phyloP scores from a whole-genome alignment of 2,888 invertebrate species.

The Epirrhoe tristata region DNA sequence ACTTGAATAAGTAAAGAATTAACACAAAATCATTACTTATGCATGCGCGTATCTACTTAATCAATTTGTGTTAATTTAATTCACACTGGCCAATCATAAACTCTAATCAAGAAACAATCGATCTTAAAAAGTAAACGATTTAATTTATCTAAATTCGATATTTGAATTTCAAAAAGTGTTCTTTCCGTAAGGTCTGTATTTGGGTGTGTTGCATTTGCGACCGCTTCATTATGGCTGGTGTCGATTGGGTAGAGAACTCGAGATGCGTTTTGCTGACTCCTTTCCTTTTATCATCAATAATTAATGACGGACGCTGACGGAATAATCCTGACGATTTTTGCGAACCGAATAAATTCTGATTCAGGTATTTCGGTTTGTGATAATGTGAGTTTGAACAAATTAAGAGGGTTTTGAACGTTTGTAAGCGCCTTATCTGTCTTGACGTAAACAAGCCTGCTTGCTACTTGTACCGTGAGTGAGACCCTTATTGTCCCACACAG shows the following conservation, averaged over 20 bases:
- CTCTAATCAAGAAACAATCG: constrained; percentile 32
- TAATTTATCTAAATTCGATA: constrained; percentile 35
- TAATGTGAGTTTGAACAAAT: constrained; percentile 49
- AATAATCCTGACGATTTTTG: constrained; percentile 48
- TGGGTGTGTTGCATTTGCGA: constrained; percentile 58
- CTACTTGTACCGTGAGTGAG: constrained; percentile 1
- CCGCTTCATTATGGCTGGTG: constrained; percentile 70
- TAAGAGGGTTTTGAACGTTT: constrained; percentile 36
- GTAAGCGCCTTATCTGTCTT: constrained; percentile 5
- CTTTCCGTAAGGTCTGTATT: constrained; percentile 50
- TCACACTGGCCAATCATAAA: constrained; percentile 35
- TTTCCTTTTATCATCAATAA: constrained; percentile 68
- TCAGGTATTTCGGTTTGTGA: constrained; percentile 46
- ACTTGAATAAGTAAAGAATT: neutral
- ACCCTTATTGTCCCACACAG: constrained; percentile 5
- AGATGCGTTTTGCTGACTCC: constrained; percentile 48
- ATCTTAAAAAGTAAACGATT: constrained; percentile 23
- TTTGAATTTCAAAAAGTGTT: constrained; percentile 58
- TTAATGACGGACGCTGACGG: constrained; percentile 58
- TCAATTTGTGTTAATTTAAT: constrained; percentile 32
- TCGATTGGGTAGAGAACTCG: constrained; percentile 60
- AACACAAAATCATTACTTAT: constrained; percentile 10
- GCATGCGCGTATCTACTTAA: constrained; percentile 6
- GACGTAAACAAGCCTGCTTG: constrained; percentile 13
- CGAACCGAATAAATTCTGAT: constrained; percentile 34